Evolutionary conservation across 2,888 invertebrate genomes (phyloP).

Genomic region (Ormyrus thymus): DNA sequence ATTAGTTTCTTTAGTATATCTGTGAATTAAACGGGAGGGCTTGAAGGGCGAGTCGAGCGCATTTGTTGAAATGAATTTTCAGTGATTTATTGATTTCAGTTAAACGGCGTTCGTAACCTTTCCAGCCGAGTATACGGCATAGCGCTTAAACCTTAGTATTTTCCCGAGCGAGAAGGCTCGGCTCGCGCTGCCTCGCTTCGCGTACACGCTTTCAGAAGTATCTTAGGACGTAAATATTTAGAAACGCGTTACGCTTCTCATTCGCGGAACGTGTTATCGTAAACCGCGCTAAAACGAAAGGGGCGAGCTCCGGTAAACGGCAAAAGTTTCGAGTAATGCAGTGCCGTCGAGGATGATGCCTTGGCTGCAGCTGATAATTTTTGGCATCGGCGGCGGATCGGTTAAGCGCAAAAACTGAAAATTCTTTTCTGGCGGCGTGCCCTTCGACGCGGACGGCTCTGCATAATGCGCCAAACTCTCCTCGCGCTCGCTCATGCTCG

Average conservation of each 20-base stretch:
- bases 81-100: slow-evolving; percentile 1
- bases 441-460: not conserved
- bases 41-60: too few species aligned
- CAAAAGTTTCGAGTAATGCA: too few species aligned
- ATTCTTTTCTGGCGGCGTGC: slow-evolving; percentile 24
- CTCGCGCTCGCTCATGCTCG: not conserved
- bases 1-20: too few species aligned
- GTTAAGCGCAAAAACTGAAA: slow-evolving; percentile 14
- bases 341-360: too few species aligned
- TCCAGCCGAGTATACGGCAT: not conserved
- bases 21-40: too few species aligned
- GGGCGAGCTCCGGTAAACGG: too few species aligned
- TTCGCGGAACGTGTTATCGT: too few species aligned
- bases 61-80: slow-evolving; percentile 1
- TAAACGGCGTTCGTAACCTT: slow-evolving; percentile 4
- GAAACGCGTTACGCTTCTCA: not conserved
- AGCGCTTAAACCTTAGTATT: not conserved
- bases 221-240: not conserved
- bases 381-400: slow-evolving; percentile 10
- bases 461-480: slow-evolving; percentile 10
- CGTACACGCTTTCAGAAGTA: not conserved
- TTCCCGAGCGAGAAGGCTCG: not conserved
- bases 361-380: not conserved
- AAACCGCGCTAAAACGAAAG: too few species aligned
- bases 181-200: not conserved